Conservation (phyloP, 1,140 invertebrate species). For the Drosophila biarmipes region DNA sequence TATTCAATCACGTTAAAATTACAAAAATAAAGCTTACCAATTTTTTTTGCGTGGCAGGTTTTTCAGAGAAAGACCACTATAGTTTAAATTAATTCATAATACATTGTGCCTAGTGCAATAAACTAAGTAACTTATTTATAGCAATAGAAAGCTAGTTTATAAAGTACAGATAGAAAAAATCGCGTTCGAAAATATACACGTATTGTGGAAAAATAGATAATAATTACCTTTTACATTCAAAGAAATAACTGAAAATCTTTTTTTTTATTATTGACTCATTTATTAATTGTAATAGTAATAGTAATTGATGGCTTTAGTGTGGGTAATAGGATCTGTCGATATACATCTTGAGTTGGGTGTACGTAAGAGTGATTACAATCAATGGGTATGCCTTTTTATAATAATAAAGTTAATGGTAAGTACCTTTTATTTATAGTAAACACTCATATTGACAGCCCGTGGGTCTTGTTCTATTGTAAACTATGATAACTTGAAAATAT, state of each 20-base stretch:
- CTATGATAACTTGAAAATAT: background rate
- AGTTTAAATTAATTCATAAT: too few species aligned
- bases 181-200: too few species aligned
- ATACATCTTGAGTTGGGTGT: background rate
- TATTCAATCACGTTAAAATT: too few species aligned
- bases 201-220: background rate
- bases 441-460: background rate
- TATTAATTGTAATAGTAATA: constrained; percentile 44
- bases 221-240: background rate
- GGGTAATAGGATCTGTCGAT: constrained; percentile 17
- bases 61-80: too few species aligned
- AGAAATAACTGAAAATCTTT: background rate
- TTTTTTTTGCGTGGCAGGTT: too few species aligned
- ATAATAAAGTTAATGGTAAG: background rate
- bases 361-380: background rate
- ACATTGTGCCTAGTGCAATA: too few species aligned
- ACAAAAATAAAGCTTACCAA: too few species aligned
- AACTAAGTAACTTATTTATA: too few species aligned
- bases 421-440: background rate
- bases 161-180: too few species aligned
- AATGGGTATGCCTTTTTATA: background rate
- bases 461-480: background rate
- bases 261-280: constrained; percentile 40
- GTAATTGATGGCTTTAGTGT: constrained; percentile 46
- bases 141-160: too few species aligned